These are phyloP conservation scores for Steatornis caripensis DNA, from an alignment of 2,113 vertebrate genomes.

Conservation along the genomic window DNA sequence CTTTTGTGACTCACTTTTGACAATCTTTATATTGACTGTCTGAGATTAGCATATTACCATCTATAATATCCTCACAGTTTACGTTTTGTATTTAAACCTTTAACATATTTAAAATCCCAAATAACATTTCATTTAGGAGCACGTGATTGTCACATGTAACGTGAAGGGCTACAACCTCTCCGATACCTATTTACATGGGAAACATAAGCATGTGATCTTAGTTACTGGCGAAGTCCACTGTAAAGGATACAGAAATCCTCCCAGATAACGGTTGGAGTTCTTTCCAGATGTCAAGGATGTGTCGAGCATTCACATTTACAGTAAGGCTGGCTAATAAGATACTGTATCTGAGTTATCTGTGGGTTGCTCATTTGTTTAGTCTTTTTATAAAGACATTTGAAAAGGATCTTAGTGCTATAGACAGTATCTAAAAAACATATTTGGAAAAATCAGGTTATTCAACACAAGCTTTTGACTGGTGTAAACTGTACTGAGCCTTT, in stretches of 20 bases:
- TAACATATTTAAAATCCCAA: background rate
- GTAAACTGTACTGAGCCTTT: background rate
- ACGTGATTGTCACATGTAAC: background rate
- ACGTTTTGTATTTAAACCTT: background rate
- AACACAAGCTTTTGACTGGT: background rate
- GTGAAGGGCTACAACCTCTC: background rate
- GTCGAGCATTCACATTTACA: background rate
- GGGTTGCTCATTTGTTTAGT: background rate
- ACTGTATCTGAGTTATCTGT: background rate
- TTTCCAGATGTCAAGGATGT: background rate
- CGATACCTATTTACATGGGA: fast-evolving
- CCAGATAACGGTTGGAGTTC: background rate
- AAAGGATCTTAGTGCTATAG: background rate
- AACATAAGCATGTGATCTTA: fast-evolving
- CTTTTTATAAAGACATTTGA: background rate
- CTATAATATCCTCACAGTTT: background rate
- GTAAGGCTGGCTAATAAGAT: background rate
- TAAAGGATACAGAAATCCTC: background rate
- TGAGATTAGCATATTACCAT: background rate
- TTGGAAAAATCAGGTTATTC: background rate
- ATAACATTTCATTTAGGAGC: background rate
- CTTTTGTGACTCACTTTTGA: background rate
- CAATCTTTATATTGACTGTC: background rate
- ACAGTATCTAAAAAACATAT: background rate
- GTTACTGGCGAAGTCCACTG: background rate